Conservation (phyloP, 2,888 invertebrate species). For the Tetragonula carbonaria region DNA sequence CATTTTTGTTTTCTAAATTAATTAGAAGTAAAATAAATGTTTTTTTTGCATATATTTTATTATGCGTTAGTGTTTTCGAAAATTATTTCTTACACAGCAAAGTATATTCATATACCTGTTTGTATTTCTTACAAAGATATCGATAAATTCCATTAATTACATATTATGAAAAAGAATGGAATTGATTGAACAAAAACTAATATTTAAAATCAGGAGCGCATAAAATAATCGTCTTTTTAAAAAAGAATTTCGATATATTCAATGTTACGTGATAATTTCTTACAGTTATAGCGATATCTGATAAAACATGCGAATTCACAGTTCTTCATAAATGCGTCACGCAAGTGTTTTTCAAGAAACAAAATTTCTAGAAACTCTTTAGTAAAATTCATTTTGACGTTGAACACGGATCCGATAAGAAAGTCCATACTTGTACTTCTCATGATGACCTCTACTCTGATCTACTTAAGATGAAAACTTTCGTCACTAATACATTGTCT, state of each 20-base stretch:
- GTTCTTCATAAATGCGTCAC: slow-evolving; percentile 7
- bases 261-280: neutral
- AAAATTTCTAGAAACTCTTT: slow-evolving; percentile 25
- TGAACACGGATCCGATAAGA: slow-evolving; percentile 49
- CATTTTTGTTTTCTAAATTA: neutral
- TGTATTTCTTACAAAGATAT: neutral
- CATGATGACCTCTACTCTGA: slow-evolving; percentile 50
- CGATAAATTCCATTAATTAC: neutral
- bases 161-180: neutral
- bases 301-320: slow-evolving; percentile 12
- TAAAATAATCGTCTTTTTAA: neutral
- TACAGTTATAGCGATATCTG: neutral
- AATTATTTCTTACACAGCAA: too few species aligned
- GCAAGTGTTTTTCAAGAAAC: slow-evolving; percentile 16
- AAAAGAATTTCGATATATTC: neutral
- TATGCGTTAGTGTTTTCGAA: neutral
- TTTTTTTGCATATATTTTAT: neutral
- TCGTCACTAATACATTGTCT: slow-evolving; percentile 51
- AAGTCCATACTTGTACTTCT: slow-evolving; percentile 33
- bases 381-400: slow-evolving; percentile 17
- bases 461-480: slow-evolving; percentile 31
- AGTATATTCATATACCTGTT: too few species aligned
- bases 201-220: neutral
- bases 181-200: neutral
- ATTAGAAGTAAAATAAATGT: neutral